phyloP scores from a whole-genome alignment of 1,140 invertebrate species.

The Drosophila aff. region DNA sequence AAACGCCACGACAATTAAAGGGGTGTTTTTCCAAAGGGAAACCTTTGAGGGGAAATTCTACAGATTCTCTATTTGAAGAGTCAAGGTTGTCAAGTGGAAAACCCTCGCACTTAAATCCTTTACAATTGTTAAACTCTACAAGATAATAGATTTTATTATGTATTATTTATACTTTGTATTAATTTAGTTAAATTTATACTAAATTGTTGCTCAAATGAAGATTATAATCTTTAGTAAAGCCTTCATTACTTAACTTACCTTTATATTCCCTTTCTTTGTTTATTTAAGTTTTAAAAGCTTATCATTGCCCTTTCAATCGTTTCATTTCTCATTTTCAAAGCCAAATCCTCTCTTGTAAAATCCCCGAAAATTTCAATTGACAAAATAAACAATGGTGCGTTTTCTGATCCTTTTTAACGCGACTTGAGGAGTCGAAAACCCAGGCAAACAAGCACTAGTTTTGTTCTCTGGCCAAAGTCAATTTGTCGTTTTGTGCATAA shows the following conservation, averaged over 20 bases:
- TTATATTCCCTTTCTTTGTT: background rate
- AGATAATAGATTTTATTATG: too few relatives aligned
- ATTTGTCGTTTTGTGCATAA: slow-evolving; percentile 78
- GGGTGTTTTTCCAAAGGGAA: slow-evolving; percentile 4
- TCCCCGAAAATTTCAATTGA: slow-evolving; percentile 15
- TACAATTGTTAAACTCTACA: background rate
- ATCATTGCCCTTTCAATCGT: background rate
- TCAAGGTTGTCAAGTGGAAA: slow-evolving; percentile 2
- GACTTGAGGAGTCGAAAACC: slow-evolving; percentile 14
- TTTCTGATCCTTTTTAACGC: background rate
- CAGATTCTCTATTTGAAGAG: background rate
- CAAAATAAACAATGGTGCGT: background rate
- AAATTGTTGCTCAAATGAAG: background rate
- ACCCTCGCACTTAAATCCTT: background rate
- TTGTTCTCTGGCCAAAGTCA: slow-evolving; percentile 63
- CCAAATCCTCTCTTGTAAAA: background rate
- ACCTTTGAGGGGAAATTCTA: background rate
- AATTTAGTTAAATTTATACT: background rate
- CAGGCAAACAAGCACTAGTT: slow-evolving; percentile 49
- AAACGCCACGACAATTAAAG: slow-evolving; percentile 25
- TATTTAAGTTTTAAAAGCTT: background rate
- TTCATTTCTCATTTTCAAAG: background rate
- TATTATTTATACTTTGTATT: background rate
- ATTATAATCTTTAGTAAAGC: background rate
- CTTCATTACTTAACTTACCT: too few relatives aligned